Percentiles rank a stretch among this genome's conserved stretches.
These are phyloP conservation scores for Leguminivora glycinivorella DNA, from an alignment of 1,140 invertebrate genomes.

Conservation along the genomic window DNA sequence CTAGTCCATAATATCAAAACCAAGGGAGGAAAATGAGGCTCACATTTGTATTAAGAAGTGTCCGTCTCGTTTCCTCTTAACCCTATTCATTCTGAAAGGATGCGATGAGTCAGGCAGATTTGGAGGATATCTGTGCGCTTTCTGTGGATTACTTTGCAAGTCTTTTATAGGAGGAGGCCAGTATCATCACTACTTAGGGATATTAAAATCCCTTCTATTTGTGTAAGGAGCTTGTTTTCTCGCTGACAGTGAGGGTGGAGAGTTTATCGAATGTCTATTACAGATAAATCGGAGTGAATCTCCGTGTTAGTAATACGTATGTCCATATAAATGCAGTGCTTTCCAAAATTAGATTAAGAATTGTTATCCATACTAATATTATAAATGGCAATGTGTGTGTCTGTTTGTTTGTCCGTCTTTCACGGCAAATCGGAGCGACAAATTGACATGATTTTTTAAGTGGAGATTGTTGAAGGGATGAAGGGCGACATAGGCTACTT, in stretches of 20 bases:
- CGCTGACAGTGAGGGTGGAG: conserved; percentile 50
- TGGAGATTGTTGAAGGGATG: too few species aligned
- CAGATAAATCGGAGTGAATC: conserved; percentile 50
- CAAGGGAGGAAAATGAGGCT: too few species aligned
- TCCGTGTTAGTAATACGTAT: not conserved
- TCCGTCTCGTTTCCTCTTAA: too few species aligned
- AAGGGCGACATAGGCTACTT: too few species aligned
- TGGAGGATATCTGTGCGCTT: conserved; percentile 67
- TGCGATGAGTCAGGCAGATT: conserved; percentile 75
- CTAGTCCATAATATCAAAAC: too few species aligned
- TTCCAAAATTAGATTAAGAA: too few species aligned
- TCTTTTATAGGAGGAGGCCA: conserved; percentile 72
- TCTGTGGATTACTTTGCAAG: conserved; percentile 77
- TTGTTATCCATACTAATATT: too few species aligned
- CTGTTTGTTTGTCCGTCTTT: too few species aligned
- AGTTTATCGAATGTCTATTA: conserved; percentile 64
- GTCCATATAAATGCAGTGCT: not conserved
- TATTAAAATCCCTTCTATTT: conserved; percentile 77
- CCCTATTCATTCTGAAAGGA: conserved; percentile 75
- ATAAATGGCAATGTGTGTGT: too few species aligned
- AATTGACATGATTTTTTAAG: too few species aligned
- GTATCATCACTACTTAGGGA: conserved; percentile 79
- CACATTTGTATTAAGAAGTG: too few species aligned
- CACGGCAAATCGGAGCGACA: too few species aligned
- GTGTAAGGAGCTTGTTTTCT: conserved; percentile 76